phyloP scores from a whole-genome alignment of 2,113 vertebrate genomes.

The Macroglossus sobrinus region DNA sequence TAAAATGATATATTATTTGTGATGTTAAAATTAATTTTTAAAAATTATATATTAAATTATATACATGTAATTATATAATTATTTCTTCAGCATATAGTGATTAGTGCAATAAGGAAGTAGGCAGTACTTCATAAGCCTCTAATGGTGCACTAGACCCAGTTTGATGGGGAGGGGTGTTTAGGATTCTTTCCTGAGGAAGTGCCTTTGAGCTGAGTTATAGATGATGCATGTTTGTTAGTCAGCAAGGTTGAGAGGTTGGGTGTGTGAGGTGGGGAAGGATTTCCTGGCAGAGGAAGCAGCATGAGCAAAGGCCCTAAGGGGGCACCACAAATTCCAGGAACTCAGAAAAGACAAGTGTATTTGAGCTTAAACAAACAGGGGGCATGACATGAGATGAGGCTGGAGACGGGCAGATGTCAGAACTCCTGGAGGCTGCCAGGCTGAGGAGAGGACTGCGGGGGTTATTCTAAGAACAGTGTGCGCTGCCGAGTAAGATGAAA shows the following conservation, averaged over 20 bases:
- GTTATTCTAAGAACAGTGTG: neutral
- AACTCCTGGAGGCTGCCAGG: neutral
- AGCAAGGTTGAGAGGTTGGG: neutral
- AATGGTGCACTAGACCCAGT: neutral
- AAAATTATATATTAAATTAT: neutral
- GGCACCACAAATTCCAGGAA: neutral
- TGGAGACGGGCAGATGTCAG: neutral
- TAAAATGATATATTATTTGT: neutral
- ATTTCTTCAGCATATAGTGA: neutral
- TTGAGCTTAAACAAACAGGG: neutral
- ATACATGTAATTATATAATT: neutral
- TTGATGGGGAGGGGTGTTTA: neutral
- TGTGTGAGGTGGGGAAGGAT: neutral
- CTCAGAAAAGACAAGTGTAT: neutral
- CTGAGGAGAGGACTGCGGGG: neutral
- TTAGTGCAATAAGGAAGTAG: neutral
- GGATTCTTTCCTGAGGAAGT: slow-evolving; percentile 44
- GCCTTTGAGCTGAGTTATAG: slow-evolving; percentile 11
- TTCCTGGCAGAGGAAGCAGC: slow-evolving; percentile 32
- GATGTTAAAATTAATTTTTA: neutral
- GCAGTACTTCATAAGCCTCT: neutral
- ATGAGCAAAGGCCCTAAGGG: neutral
- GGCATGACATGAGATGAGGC: neutral
- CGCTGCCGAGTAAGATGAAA: neutral
- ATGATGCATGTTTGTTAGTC: neutral